These are phyloP conservation scores for Perognathus longimembris DNA, from an alignment of 2,113 vertebrate genomes.

Conservation along the genomic window DNA sequence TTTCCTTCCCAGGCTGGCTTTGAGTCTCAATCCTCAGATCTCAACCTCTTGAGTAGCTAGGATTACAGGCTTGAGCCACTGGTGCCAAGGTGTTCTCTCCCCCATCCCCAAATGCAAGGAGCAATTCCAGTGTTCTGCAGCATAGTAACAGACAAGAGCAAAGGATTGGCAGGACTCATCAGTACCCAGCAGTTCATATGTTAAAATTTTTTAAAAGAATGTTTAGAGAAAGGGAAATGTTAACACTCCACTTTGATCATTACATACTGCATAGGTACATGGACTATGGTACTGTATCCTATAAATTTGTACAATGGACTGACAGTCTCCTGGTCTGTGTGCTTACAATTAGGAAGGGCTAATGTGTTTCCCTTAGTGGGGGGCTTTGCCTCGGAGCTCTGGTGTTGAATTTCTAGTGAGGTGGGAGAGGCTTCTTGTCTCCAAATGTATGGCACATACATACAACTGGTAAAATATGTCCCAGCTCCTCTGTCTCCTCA, in stretches of 20 bases:
- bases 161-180: too few species aligned
- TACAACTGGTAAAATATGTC: background rate
- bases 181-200: too few species aligned
- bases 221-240: background rate
- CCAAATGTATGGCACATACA: background rate
- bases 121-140: too few species aligned
- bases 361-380: background rate
- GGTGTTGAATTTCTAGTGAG: background rate
- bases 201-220: background rate
- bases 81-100: too few species aligned
- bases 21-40: too few species aligned
- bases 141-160: too few species aligned
- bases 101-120: too few species aligned
- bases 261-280: fast-evolving
- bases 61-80: too few species aligned
- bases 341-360: background rate
- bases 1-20: too few species aligned
- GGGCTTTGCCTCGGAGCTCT: background rate
- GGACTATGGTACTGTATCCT: background rate
- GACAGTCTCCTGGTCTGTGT: background rate
- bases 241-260: background rate
- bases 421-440: background rate
- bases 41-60: too few species aligned
- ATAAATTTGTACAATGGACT: background rate
- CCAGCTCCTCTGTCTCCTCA: fast-evolving